Percentiles rank a stretch among this genome's conserved stretches.
These are phyloP conservation scores for Eumerus sabulonum DNA, from an alignment of 2,888 invertebrate species.

Conservation along the genomic window DNA sequence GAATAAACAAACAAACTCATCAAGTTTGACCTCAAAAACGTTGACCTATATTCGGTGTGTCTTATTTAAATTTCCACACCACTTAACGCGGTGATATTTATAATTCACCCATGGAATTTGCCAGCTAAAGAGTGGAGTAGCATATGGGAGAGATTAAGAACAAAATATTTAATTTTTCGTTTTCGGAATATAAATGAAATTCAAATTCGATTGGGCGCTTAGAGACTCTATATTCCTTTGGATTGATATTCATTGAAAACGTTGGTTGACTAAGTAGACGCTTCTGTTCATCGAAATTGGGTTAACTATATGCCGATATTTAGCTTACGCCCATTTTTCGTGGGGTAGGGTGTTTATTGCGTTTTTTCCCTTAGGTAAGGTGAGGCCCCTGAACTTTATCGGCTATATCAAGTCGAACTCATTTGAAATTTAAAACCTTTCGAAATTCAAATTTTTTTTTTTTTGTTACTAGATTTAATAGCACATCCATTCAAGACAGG, in stretches of 20 bases:
- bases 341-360: no score
- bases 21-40: slow-evolving; percentile 60
- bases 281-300: slow-evolving; percentile 16
- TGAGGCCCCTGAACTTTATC: no score
- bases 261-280: not conserved
- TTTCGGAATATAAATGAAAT: slow-evolving; percentile 32
- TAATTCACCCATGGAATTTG: slow-evolving; percentile 45
- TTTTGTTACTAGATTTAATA: no score
- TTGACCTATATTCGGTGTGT: slow-evolving; percentile 51
- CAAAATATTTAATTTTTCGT: not conserved
- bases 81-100: slow-evolving; percentile 25
- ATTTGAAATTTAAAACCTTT: no score
- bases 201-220: slow-evolving; percentile 25
- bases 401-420: no score
- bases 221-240: slow-evolving; percentile 15
- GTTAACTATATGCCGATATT: slow-evolving; percentile 9
- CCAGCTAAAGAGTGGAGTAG: not conserved
- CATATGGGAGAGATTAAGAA: slow-evolving; percentile 17
- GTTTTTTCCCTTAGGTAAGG: no score
- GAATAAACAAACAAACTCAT: slow-evolving; percentile 62
- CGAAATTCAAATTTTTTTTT: no score
- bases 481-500: no score
- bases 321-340: no score
- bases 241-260: slow-evolving; percentile 25
- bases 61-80: slow-evolving; percentile 46